Conservation (phyloP, 2,113 vertebrate species). For the Rostratula benghalensis region DNA sequence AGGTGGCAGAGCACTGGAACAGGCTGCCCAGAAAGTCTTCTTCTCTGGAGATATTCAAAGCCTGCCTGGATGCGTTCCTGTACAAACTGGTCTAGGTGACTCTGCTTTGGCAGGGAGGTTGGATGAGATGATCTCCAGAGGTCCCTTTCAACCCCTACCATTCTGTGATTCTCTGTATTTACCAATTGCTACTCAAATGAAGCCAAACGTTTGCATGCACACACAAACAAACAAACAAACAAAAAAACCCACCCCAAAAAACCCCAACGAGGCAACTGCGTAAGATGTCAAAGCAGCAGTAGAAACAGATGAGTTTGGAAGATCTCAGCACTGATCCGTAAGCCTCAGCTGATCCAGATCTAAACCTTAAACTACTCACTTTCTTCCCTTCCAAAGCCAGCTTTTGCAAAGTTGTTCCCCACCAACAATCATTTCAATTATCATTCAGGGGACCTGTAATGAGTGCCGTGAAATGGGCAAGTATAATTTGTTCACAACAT, state of each 20-base stretch:
- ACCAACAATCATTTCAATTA: background rate
- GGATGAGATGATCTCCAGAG: background rate
- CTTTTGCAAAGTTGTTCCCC: background rate
- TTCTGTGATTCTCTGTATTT: background rate
- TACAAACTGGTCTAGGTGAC: background rate
- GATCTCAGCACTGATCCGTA: background rate
- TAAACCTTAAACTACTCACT: background rate
- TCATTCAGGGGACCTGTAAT: background rate
- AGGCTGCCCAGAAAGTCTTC: background rate
- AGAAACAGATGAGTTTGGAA: background rate
- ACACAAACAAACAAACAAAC: no score
- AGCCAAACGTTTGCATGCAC: background rate
- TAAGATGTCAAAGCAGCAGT: background rate
- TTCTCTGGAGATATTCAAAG: background rate
- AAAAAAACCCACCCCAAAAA: background rate
- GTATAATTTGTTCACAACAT: background rate
- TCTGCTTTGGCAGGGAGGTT: background rate
- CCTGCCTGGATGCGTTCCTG: background rate
- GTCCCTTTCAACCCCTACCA: background rate
- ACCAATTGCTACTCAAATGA: background rate
- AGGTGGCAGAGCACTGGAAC: background rate
- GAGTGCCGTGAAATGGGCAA: background rate
- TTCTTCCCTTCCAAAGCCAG: background rate
- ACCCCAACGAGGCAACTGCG: accelerated
- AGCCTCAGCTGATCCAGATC: background rate